Base-by-base conservation (phyloP, 2,888 invertebrate genomes). In the Ametastegia equiseti region DNA sequence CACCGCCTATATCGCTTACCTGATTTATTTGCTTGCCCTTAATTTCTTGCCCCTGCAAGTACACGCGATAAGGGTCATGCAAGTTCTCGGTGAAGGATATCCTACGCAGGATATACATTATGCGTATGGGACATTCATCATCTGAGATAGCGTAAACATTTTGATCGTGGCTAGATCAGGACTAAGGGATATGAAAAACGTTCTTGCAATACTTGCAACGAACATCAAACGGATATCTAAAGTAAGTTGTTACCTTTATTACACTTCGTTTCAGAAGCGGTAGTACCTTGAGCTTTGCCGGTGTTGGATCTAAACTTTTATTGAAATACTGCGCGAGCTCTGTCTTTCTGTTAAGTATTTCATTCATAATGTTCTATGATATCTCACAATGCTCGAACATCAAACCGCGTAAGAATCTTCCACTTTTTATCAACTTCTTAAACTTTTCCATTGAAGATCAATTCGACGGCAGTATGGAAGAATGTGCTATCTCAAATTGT, bases 171-270 rank as follows among this genome's bases (percentile, higher is more conserved):
- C 33, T 3, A 15, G 30, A 33, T 63, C 4, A 30, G 11, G 30
- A 11, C 11, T 54, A 2, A 54, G 54, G 54, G 7, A 39, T 67
- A 39, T 67, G 27, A 19, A 39, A 67, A 39, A 39, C 67, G 23
- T n/a, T 39, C 39, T 67, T 15, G 39, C n/a, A 63, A 27, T 30
- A 60, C 65, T 65, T 19, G n/a, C 36, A 36, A 2, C 60, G 19
- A 65, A 65, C 65, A 65, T 65, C 65, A 65, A 67, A 67, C 67
- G 67, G 39, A 67, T 39, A 39, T 67, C 39, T 27, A 13, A 27
- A 39, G 67, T 39, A 39, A 67, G 39, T 39, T 67, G 9, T 13
- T 39, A 39, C n/a, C 67, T 39, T 39, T 67, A 67, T 67, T 67
- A 67, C 19, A 19, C 23, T n/a, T 6, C n/a, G 33, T 36, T 36